Conservation (phyloP, 2,113 vertebrate species). For the human region DNA sequence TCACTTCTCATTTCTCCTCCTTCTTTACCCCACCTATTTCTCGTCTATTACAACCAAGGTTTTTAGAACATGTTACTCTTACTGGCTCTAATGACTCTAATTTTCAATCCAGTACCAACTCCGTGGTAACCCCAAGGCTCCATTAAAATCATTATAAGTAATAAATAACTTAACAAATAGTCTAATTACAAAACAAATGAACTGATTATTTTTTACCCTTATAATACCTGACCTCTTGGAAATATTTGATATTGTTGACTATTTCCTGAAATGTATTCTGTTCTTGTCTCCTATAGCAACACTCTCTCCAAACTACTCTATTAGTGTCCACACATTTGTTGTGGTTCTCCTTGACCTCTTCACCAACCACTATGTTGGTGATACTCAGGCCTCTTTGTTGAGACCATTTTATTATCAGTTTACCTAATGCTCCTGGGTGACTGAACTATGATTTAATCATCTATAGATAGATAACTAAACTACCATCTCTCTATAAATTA, state of each 20-base stretch:
- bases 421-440: neutral
- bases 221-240: neutral
- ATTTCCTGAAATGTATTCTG: neutral
- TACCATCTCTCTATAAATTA: neutral
- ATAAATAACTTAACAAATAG: neutral
- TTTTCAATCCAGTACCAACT: neutral
- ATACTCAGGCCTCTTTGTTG: neutral
- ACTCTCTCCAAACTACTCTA: neutral
- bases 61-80: neutral
- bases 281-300: neutral
- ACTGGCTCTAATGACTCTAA: neutral
- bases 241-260: neutral
- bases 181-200: neutral
- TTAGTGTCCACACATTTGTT: neutral
- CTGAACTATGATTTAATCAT: neutral
- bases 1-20: neutral
- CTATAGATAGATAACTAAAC: neutral
- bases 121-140: neutral
- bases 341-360: neutral
- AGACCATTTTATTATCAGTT: neutral
- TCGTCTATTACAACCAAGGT: neutral
- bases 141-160: neutral
- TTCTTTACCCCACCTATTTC: neutral
- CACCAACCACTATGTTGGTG: neutral
- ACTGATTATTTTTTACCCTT: neutral